Evolutionary conservation across 2,797 vertebrate species (phyloP), one percentile per base, ranked within the genome.

Genomic region (Urocyon cinereoargenteus): DNA sequence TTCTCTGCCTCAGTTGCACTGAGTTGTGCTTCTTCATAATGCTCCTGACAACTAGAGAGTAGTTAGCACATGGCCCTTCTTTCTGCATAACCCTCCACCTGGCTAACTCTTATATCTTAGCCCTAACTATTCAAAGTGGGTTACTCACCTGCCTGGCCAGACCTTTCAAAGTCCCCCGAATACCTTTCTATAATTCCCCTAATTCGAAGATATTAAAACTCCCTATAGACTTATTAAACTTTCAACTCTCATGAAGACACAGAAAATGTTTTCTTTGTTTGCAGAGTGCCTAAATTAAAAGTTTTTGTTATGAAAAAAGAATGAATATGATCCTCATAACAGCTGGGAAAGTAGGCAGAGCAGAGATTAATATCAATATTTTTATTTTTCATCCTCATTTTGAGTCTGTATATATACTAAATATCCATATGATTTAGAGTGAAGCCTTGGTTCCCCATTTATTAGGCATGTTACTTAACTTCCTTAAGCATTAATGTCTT

Each of bases 271-370:
- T 79, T 70, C 81, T 70, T 87, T 92, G 28, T 83, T 92, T 62
- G 10, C 6, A 79, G 91, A 83, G 21, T 77, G 16, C 14, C 40
- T 89, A 88, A 22, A 79, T 61, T 59, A 83, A 91, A 94, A 64
- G 16, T 40, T 70, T 40, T 93, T 87, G n/a, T 72, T 89, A 18
- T 45, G 40, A 86, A 97, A 62, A 72, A 78, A 86, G 40, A 64
- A 70, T 75, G 57, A 59, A 45, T n/a, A 34, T 28, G 24, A 57
- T 18, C 34, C 18, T 90, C 18, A 0, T 57, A 62, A n/a, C 14
- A 55, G 34, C 4, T 66, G 55, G 68, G 68, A 91, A 83, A 70
- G 10, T 11, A 66, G 21, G 49, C 12, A 92, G 61, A 62, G 16
- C 7, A 51, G 78, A 73, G 24, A 70, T 61, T 19, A 26, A 22